Conservation (phyloP, 2,797 vertebrate species). For the Rhinichthys osculus region DNA sequence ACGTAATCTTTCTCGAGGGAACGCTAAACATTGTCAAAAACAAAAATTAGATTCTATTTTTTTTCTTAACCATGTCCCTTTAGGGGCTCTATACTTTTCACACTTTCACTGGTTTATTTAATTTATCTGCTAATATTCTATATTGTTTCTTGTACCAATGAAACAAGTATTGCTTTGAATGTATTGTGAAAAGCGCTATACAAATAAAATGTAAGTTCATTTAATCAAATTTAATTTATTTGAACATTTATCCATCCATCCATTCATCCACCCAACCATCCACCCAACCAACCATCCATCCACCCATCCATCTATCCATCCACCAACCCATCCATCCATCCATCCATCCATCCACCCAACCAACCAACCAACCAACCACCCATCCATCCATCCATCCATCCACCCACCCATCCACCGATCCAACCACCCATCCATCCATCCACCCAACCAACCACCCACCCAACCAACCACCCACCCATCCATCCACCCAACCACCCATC, state of each 20-base stretch:
- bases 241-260: no score
- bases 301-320: no score
- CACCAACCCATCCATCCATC: accelerated
- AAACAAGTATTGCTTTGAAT: not conserved
- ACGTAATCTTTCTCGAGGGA: no score
- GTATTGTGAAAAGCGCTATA: not conserved
- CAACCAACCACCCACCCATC: no score
- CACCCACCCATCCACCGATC: accelerated
- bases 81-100: no score
- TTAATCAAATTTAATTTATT: not conserved
- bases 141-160: not conserved
- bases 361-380: no score
- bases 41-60: no score
- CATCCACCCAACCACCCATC: accelerated
- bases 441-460: accelerated
- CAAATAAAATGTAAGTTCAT: not conserved
- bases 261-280: no score
- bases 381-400: no score
- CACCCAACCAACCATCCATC: accelerated
- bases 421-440: no score
- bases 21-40: no score
- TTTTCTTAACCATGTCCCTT: no score
- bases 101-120: not conserved
- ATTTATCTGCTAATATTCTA: not conserved
- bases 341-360: accelerated